These are phyloP conservation scores for Nyleta sp. DNA, from an alignment of 2,888 invertebrate species.

Conservation along the genomic window DNA sequence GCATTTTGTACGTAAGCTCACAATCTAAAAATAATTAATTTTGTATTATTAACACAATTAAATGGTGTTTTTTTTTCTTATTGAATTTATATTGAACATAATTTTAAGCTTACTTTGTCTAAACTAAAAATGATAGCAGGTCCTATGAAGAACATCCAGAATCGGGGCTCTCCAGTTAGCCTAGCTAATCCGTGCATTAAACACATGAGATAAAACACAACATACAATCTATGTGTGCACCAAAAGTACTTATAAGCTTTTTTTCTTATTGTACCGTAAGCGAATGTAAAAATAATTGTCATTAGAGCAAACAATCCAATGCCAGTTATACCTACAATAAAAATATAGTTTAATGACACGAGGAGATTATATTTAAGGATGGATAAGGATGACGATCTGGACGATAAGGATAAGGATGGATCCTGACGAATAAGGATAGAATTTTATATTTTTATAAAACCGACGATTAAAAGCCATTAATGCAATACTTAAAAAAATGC, in stretches of 20 bases:
- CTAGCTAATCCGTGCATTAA: constrained; percentile 95
- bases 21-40: constrained; percentile 85
- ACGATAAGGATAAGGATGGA: no score
- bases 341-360: background rate
- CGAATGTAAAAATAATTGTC: constrained; percentile 98
- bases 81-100: background rate
- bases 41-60: background rate
- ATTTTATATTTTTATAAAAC: no score
- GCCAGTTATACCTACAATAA: constrained; percentile 90
- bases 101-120: constrained; percentile 87
- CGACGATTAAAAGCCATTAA: no score
- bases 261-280: constrained; percentile 95
- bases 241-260: constrained; percentile 98
- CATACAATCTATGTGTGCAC: constrained; percentile 95
- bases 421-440: no score
- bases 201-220: constrained; percentile 92
- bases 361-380: background rate
- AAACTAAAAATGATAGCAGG: constrained; percentile 95
- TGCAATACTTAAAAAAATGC: no score
- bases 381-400: no score
- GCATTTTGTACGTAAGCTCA: constrained; percentile 94
- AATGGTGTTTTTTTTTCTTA: background rate
- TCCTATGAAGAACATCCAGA: constrained; percentile 97
- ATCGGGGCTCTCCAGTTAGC: constrained; percentile 94
- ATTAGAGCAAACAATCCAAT: constrained; percentile 94